Conservation (phyloP, 2,113 vertebrate species). For the Hypocryptadius cinnamomeus region DNA sequence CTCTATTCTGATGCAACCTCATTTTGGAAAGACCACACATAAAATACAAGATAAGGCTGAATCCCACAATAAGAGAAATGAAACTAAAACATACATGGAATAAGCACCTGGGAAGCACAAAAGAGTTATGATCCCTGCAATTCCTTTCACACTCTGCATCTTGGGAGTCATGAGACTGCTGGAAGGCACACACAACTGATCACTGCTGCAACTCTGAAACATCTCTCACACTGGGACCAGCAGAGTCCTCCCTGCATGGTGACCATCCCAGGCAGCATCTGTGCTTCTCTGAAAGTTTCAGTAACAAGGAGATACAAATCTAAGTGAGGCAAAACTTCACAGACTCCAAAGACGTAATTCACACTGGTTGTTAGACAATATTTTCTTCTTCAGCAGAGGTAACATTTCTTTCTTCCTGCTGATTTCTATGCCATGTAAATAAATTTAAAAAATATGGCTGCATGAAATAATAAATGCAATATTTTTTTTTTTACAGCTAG, state of each 20-base stretch:
- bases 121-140: background rate
- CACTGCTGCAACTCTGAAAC: background rate
- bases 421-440: background rate
- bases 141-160: background rate
- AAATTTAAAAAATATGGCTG: background rate
- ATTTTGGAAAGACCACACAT: background rate
- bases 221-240: background rate
- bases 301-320: background rate
- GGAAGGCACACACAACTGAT: background rate
- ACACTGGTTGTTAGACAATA: background rate
- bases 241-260: fast-evolving
- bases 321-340: background rate
- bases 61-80: background rate
- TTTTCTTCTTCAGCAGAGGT: background rate
- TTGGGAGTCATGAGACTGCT: background rate
- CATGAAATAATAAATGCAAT: background rate
- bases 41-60: background rate
- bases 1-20: background rate
- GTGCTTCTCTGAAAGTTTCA: background rate
- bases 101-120: background rate
- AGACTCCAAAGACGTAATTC: background rate
- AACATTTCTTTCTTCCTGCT: background rate
- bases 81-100: background rate
- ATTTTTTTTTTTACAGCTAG: background rate
- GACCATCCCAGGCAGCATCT: background rate